Evolutionary conservation across 2,888 invertebrate genomes (phyloP), one percentile per base, ranked within the genome.

Genomic region (Lochmaea crataegi): DNA sequence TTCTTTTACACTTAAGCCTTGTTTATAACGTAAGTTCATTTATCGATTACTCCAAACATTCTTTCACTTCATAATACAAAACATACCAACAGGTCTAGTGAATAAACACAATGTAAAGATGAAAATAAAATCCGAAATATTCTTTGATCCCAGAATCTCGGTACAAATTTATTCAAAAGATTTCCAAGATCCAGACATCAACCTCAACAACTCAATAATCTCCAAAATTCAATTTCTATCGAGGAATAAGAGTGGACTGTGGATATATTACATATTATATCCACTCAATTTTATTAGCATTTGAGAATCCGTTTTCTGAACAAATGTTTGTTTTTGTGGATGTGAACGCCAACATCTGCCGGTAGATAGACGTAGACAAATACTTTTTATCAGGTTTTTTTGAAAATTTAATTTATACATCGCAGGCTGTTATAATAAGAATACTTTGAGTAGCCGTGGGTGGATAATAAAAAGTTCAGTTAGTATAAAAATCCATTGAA

Each of bases 181-280:
- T 63, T 38, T 42, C 18, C 42, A 11, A 42, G 61, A 41, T 42
- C 16, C 42, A 18, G n/a, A 63, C 42, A 41, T 41, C 61, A 42
- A 12, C 41, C 42, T n/a, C 32, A 60, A 32, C 42, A 63, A 38
- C 61, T 63, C 61, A 63, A 63, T 63, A 41, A 16, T 41, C 42
- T 63, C 5, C 7, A 18, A 18, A 42, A 61, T 42, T 42, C 61
- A 16, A 61, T 61, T 61, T 63, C 41, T 63, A 63, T 63, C 18
- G 61, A 6, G 16, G 32, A 42, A 18, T 63, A 63, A 63, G 16
- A 63, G 42, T 63, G 61, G 61, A 63, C 61, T 16, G 61, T 63
- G 14, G 9, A 42, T 63, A 63, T 42, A 42, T 42, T 42, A 42
- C 42, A 42, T 63, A n/a, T 14, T 14, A 10, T 41, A 38, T 63